Evolutionary conservation across 30 jellyfish, hydroid and myxozoan species (phyloP).

Genomic region (Aurelia sp.): DNA sequence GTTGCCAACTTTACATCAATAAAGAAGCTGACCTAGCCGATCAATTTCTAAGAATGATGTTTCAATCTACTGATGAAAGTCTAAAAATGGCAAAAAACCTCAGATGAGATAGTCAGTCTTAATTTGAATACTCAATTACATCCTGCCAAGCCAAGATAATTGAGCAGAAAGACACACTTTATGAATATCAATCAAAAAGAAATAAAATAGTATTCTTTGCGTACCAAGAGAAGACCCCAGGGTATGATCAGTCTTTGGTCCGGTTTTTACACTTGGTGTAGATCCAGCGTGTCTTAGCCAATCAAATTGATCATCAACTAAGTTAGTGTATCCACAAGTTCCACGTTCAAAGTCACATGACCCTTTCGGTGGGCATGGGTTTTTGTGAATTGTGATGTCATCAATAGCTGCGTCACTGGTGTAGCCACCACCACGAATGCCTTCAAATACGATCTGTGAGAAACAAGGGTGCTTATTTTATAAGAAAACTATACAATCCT

Average conservation of each 20-base stretch:
- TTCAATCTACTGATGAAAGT: too few relatives aligned
- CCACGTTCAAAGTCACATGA: conserved; percentile 91
- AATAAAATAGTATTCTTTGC: not conserved
- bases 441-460: conserved; percentile 85
- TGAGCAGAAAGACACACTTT: too few relatives aligned
- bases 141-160: too few relatives aligned
- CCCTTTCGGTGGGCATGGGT: conserved; percentile 94
- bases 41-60: too few relatives aligned
- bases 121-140: too few relatives aligned
- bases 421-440: conserved; percentile 87
- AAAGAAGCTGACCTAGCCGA: too few relatives aligned
- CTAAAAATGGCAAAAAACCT: too few relatives aligned
- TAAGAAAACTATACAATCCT: too few relatives aligned
- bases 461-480: not conserved
- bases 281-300: conserved; percentile 92
- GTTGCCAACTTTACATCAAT: too few relatives aligned
- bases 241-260: conserved; percentile 93
- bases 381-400: conserved; percentile 76
- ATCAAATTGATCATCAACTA: conserved; percentile 78
- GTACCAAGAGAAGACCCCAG: conserved; percentile 82
- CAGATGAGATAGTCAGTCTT: too few relatives aligned
- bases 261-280: conserved; percentile 93
- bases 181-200: too few relatives aligned
- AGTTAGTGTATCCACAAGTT: conserved; percentile 80
- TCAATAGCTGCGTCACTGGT: conserved; percentile 95